Base-by-base conservation (phyloP, 1,140 invertebrate genomes). In the Philopotamus ludificatus region DNA sequence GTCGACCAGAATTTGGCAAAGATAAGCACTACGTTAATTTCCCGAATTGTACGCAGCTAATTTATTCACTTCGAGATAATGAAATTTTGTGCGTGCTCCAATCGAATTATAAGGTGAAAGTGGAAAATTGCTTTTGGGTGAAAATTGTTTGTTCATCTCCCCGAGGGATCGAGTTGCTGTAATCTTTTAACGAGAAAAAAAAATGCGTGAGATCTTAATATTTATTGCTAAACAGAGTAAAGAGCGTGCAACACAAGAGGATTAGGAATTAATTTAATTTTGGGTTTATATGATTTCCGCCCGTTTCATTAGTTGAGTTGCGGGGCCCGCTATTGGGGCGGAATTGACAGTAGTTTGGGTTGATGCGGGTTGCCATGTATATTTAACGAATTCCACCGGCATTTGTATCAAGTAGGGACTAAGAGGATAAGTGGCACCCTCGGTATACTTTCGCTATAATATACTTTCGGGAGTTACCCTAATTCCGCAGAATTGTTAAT, bases 31-130 rank as follows among this genome's bases (percentile, higher is more conserved):
- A 60, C 57, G 41, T 39, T 60, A 60, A 60, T 60, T 60, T 60
- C 28, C 57, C 57, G 42, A 60, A 60, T 60, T 60, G 57, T 60
- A 34, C 57, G 57, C 26, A 42, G 57, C 39, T 60, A 60, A 60
- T 60, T 60, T 60, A 60, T 60, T 60, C 57, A 47, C 42, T 60
- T 60, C 57, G 57, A 41, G 57, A 60, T 60, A 60, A 60, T 60
- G 57, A 47, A 60, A 60, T 60, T 60, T 60, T 60, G 57, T 60
- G 57, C 57, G 57, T 60, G 57, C 57, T 41, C 57, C 28, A 39
- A 60, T 60, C 57, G 57, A 60, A 60, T 60, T 60, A 60, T 34
- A 34, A 34, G 28, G 28, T 34, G 28, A 34, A 12, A 34, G 28
- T 34, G 28, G 28, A 34, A 34, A 34, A 34, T 34, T 34, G 12